These are phyloP conservation scores for Pogonomyrmex barbatus DNA, from an alignment of 1,140 invertebrate species.

Conservation along the genomic window DNA sequence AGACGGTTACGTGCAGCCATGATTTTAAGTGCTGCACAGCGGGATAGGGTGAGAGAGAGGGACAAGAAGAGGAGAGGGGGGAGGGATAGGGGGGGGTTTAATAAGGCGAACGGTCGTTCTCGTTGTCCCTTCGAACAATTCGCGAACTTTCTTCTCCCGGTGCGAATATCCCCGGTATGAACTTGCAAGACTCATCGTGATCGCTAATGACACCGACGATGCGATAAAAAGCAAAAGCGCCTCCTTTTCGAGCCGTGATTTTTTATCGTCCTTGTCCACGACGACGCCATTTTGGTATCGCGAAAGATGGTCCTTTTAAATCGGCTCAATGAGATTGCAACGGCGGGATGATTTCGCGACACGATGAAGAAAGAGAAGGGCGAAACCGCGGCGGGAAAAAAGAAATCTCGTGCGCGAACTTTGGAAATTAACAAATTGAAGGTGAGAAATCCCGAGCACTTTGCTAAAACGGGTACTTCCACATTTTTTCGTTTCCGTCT, in stretches of 20 bases:
- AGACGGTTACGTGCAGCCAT: slow-evolving; percentile 80
- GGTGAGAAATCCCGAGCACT: slow-evolving; percentile 16
- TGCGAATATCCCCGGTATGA: slow-evolving; percentile 59
- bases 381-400: slow-evolving; percentile 47
- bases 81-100: slow-evolving; percentile 51
- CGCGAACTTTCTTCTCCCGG: slow-evolving; percentile 33
- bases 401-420: slow-evolving; percentile 10
- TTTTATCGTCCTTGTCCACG: not conserved
- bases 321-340: slow-evolving; percentile 63
- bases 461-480: slow-evolving; percentile 20
- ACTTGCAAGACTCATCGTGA: slow-evolving; percentile 67
- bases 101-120: slow-evolving; percentile 72
- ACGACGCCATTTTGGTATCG: slow-evolving; percentile 57
- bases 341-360: slow-evolving; percentile 46
- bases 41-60: slow-evolving; percentile 10
- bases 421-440: slow-evolving; percentile 24
- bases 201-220: slow-evolving; percentile 69
- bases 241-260: not conserved
- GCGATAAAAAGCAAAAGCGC: slow-evolving; percentile 69
- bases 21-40: slow-evolving; percentile 74
- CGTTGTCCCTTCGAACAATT: not conserved
- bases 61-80: not conserved
- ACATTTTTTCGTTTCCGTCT: slow-evolving; percentile 4
- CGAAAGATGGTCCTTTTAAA: slow-evolving; percentile 68
- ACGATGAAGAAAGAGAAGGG: slow-evolving; percentile 3